Conservation (phyloP, 1,140 invertebrate genomes). For the Lepidurus couesii region DNA sequence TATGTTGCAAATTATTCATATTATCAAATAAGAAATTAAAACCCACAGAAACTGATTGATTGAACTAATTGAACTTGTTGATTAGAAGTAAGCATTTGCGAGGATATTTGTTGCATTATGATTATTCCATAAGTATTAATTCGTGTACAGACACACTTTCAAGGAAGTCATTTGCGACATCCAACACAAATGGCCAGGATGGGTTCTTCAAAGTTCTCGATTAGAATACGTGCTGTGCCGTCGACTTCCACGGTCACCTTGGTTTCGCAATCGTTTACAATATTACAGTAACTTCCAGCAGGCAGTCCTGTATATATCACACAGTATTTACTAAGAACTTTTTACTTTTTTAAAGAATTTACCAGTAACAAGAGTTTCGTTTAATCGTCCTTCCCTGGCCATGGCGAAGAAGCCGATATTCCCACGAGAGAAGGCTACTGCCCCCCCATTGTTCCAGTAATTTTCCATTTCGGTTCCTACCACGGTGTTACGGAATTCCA, state of each 20-base stretch:
- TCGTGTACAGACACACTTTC: no score
- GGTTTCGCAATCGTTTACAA: constrained; percentile 38
- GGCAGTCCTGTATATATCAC: constrained; percentile 42
- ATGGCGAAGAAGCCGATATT: constrained; percentile 43
- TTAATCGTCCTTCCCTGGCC: constrained; percentile 38
- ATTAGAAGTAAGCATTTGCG: no score
- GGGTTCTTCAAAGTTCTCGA: constrained; percentile 36
- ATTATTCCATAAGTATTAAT: no score
- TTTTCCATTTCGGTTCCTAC: constrained; percentile 39
- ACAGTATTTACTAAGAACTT: no score
- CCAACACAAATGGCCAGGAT: constrained; percentile 40
- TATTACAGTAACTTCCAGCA: constrained; percentile 48
- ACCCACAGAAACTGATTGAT: no score
- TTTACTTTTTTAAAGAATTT: no score
- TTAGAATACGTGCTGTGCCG: constrained; percentile 37
- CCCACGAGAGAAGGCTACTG: constrained; percentile 42
- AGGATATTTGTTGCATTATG: no score
- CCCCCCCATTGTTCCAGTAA: constrained; percentile 41
- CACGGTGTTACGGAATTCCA: constrained; percentile 41
- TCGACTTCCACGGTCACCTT: constrained; percentile 42
- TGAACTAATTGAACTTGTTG: no score
- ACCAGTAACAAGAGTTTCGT: constrained; percentile 41
- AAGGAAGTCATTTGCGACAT: constrained; percentile 25
- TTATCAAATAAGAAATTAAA: no score
- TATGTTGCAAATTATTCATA: no score